Evolutionary conservation across 1,140 invertebrate genomes (phyloP).

Genomic region (Ridgeia piscesae): DNA sequence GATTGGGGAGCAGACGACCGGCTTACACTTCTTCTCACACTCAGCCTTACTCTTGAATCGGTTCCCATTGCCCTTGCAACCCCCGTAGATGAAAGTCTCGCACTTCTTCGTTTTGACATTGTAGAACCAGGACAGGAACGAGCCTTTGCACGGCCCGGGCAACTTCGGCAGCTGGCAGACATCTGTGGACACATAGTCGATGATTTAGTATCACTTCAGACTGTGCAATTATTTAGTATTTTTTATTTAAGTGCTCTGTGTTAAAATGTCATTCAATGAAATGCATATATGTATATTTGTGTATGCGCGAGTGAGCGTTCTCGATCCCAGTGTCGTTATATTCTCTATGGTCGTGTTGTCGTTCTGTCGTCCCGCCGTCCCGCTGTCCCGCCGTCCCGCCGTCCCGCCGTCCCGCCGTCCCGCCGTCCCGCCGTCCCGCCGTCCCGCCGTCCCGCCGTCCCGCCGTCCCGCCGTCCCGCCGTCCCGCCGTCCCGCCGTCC

Average conservation of each 20-base stretch:
- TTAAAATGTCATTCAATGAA: no score
- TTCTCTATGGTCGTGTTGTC: no score
- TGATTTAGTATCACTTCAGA: background rate
- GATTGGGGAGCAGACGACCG: conserved; percentile 2
- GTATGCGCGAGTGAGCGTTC: background rate
- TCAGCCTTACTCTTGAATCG: conserved; percentile 67
- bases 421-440: no score
- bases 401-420: background rate
- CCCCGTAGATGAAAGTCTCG: conserved; percentile 91
- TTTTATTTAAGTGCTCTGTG: background rate
- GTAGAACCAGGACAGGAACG: conserved; percentile 76
- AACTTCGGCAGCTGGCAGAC: conserved; percentile 76
- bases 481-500: no score
- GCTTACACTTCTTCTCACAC: conserved; percentile 61
- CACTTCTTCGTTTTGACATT: conserved; percentile 81
- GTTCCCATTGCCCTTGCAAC: conserved; percentile 87
- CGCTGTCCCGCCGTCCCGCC: background rate
- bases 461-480: no score
- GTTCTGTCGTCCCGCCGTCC: no score
- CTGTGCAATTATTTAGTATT: background rate
- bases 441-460: no score
- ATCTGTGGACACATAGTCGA: conserved; percentile 38
- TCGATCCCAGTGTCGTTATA: background rate
- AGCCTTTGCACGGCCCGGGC: conserved; percentile 69
- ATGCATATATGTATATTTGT: background rate